phyloP scores from a whole-genome alignment of 2,113 vertebrate genomes.

The Panthera leo region DNA sequence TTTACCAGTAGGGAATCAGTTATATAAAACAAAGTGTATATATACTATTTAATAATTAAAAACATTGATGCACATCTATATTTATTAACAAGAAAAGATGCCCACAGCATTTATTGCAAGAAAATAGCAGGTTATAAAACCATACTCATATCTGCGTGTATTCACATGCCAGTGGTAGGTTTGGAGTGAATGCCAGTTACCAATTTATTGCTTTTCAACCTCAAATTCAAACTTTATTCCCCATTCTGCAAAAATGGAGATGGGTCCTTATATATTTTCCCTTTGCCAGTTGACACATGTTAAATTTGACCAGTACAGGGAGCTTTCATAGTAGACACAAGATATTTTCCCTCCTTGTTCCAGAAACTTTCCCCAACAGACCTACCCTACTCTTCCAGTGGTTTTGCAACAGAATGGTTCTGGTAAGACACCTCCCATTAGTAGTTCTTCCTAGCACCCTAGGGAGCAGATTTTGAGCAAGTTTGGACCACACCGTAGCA shows the following conservation, averaged over 20 bases:
- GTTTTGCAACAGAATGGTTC: not conserved
- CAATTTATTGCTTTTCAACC: not conserved
- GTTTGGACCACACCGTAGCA: not conserved
- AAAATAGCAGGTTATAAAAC: not conserved
- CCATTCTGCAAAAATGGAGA: not conserved
- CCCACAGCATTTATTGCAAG: not conserved
- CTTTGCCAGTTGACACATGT: not conserved
- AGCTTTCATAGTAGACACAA: not conserved
- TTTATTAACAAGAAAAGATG: not conserved
- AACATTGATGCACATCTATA: not conserved
- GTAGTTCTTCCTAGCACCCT: not conserved
- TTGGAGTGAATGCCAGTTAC: not conserved
- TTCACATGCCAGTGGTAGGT: not conserved
- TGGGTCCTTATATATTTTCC: not conserved
- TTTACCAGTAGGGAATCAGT: not conserved
- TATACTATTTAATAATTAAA: not conserved
- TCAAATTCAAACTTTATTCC: not conserved
- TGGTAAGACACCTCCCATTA: not conserved
- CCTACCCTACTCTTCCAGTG: not conserved
- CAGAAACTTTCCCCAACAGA: not conserved
- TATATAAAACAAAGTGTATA: not conserved
- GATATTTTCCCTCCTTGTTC: not conserved
- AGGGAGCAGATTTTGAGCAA: not conserved
- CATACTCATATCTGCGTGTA: not conserved
- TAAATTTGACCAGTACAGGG: not conserved